Evolutionary conservation across 2,888 invertebrate species (phyloP), one percentile per base, ranked within the genome.

Genomic region (Troglohyphantes excavatus): DNA sequence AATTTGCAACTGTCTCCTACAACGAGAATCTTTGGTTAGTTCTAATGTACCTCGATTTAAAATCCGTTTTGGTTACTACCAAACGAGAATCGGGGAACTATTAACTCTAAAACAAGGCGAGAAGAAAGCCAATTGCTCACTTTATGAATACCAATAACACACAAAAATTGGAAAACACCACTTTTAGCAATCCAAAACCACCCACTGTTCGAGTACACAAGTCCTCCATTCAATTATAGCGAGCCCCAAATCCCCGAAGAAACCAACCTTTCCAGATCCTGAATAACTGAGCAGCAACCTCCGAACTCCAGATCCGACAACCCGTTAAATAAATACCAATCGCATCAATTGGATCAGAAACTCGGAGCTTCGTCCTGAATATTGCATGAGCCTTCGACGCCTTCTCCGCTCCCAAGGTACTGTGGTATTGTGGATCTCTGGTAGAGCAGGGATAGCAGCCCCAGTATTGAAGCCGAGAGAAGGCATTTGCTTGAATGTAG

Each of bases 321-420:
- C 29, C 29, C 67, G 76, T 65, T 76, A 76, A 85, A 85, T 76
- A 67, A 76, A 76, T 75, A 76, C 53, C 85, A 85, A 76, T 76
- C 68, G 75, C 68, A 26, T 26, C 67, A 29, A 76, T 76, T 85
- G 85, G 59, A 53, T 13, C 65, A 65, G 29, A 75, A 43, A 43
- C 73, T 19, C 43, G 5, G 46, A 63, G 26, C 63, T 61, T 23
- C n/a, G 23, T 59, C 39, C 19, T 82, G 82, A 82, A 82, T 82
- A 63, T 33, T 70, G 61, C 33, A 82, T 82, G 72, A 82, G 61
- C 19, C 23, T 70, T 82, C 61, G 70, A 21, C 82, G 63, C 63
- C 65, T 78, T 23, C 33, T 27, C 23, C 7, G 19, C 29, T 26
- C 63, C 39, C 65, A 63, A 43, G 19, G 26, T 21, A 46, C 46